A percentile compares a stretch with the other conserved stretches of the same genome.
Evolutionary conservation across 2,113 vertebrate species (phyloP).

Genomic region (Maccullochella peelii): DNA sequence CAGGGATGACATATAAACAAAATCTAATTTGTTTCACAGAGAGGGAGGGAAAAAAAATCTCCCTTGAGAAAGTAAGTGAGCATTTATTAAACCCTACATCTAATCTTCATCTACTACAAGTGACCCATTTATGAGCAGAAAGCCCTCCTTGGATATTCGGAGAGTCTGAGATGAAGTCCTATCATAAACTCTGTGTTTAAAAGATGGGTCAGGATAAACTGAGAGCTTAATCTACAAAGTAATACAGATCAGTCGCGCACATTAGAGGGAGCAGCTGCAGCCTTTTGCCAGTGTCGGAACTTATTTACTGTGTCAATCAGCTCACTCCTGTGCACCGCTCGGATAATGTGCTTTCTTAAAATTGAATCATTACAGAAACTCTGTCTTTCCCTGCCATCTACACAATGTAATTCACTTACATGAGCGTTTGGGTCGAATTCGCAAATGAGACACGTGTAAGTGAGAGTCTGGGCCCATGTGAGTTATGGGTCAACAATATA

Average conservation of each 20-base stretch:
- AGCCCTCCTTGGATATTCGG: conserved; percentile 60
- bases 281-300: conserved; percentile 49
- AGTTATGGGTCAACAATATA: conserved; percentile 48
- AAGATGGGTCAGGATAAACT: conserved; percentile 68
- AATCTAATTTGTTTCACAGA: conserved; percentile 88
- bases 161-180: conserved; percentile 63
- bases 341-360: conserved; percentile 21
- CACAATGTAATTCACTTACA: not conserved
- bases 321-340: conserved; percentile 37
- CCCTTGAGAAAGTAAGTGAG: conserved; percentile 84
- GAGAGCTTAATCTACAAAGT: conserved; percentile 76
- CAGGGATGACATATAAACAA: conserved; percentile 79
- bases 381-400: conserved; percentile 25
- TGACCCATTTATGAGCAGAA: conserved; percentile 86
- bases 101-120: conserved; percentile 87
- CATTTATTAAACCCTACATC: conserved; percentile 83
- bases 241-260: conserved; percentile 71
- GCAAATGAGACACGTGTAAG: conserved; percentile 7
- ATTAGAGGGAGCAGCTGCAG: conserved; percentile 62
- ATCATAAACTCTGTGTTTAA: conserved; percentile 67
- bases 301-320: conserved; percentile 55
- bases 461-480: conserved; percentile 1
- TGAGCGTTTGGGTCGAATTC: not conserved
- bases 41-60: conserved; percentile 79
- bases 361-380: conserved; percentile 16